A percentile compares a stretch with the other conserved stretches of the same genome.
Evolutionary conservation across 2,888 invertebrate species (phyloP).

Genomic region (Idaea dimidiata): DNA sequence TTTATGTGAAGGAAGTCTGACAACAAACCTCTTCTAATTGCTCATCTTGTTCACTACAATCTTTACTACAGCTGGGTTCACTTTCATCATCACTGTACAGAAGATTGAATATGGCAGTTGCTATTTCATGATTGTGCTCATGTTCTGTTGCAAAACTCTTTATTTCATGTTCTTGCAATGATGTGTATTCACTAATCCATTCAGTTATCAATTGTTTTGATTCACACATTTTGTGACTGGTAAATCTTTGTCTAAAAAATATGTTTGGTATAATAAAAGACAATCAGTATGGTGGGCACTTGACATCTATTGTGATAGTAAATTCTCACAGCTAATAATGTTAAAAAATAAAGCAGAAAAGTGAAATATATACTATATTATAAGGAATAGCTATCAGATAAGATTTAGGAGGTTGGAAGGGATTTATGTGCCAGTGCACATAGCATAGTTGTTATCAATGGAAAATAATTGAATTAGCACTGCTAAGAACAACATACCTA

Average conservation of each 20-base stretch:
- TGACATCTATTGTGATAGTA: no score
- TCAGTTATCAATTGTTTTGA: conserved; percentile 85
- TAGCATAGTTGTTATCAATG: not conserved
- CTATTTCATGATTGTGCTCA: conserved; percentile 91
- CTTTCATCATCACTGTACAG: conserved; percentile 87
- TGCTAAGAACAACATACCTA: not conserved
- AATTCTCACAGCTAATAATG: no score
- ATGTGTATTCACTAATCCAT: conserved; percentile 90
- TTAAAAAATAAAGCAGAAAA: no score
- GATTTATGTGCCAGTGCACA: not conserved
- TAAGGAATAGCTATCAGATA: no score
- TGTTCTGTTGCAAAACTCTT: conserved; percentile 89
- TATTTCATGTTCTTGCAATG: conserved; percentile 87
- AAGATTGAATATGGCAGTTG: conserved; percentile 89
- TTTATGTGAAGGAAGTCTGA: no score
- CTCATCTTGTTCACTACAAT: conserved; percentile 31
- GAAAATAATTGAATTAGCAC: not conserved
- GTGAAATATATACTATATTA: no score
- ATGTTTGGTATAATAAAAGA: no score
- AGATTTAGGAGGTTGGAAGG: not conserved
- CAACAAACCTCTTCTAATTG: conserved; percentile 53
- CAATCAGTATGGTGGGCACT: no score
- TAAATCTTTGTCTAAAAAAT: not conserved
- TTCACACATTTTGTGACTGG: conserved; percentile 54
- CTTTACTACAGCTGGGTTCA: conserved; percentile 63